Base-by-base conservation (phyloP, 2,888 invertebrate species). In the Cepaea hortensis region DNA sequence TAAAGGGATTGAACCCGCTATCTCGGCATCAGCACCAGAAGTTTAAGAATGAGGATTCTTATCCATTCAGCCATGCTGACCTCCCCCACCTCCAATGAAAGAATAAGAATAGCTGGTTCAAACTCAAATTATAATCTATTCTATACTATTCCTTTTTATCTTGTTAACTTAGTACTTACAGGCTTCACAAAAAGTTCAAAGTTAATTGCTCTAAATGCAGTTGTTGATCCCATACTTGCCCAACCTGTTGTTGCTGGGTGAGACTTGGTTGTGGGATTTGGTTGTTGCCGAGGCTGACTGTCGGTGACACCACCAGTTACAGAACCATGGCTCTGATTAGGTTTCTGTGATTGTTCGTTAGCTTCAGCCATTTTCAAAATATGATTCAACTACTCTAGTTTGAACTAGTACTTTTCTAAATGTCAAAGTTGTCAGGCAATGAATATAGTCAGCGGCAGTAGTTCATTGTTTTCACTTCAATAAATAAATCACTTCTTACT, bases 121-220 rank as follows among this genome's bases (percentile, higher is more conserved):
- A 35, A 35, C 35, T 35, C 35, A 35, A 35, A 35, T 35, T 35
- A 55, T 55, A 9, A 55, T 55, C 11, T 9, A 55, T 55, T 55
- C 6, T 55, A 55, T 55, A 55, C 35, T 35, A 35, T 35, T 35
- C 35, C 35, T 1, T 0, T 55, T 1, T 55, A 55, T 55, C 11
- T 55, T 9, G 55, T 9, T 55, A 9, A 9, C 6, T 55, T 55
- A 6, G 11, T 55, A 90, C 96, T 96, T 96, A 98, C 98, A 88
- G 98, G 98, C 95, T 96, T 97, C 0, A 96, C 96, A 94, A 98
- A 98, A 1, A 98, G 95, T 95, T 98, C 98, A 95, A 97, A 98
- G 95, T 98, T 98, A 0, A 98, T 95, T 61, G 96, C 96, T 92
- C 97, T 96, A 94, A 98, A 98, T 62, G 97, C 95, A 90, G 95